phyloP scores from a whole-genome alignment of 2,888 invertebrate species.

The Zygaena filipendulae region DNA sequence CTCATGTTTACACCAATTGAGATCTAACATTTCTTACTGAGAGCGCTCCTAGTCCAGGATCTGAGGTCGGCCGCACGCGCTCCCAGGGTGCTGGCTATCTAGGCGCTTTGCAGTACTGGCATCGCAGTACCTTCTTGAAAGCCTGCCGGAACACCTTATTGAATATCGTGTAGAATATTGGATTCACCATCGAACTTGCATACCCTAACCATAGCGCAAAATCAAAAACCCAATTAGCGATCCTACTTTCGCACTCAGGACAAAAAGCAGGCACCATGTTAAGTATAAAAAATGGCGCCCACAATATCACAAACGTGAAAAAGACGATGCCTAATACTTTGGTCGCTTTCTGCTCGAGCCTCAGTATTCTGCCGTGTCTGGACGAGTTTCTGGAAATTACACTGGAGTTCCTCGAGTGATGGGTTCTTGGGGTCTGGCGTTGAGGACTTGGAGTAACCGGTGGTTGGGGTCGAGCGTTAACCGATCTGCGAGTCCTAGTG shows the following conservation, averaged over 20 bases:
- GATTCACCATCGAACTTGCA: slow-evolving; percentile 94
- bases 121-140: slow-evolving; percentile 86
- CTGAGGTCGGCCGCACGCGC: slow-evolving; percentile 56
- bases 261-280: slow-evolving; percentile 89
- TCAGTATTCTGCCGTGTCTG: slow-evolving; percentile 83
- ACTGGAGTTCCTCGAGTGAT: slow-evolving; percentile 83
- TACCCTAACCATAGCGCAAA: slow-evolving; percentile 94
- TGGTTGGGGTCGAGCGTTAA: slow-evolving; percentile 37
- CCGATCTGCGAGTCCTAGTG: slow-evolving; percentile 43
- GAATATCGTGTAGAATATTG: slow-evolving; percentile 95
- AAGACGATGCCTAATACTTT: slow-evolving; percentile 95
- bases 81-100: slow-evolving; percentile 66
- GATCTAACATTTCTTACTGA: slow-evolving; percentile 55
- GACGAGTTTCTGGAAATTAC: slow-evolving; percentile 85
- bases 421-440: slow-evolving; percentile 71
- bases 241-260: slow-evolving; percentile 78
- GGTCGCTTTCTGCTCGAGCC: slow-evolving; percentile 95
- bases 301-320: slow-evolving; percentile 92
- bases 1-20: slow-evolving; percentile 51
- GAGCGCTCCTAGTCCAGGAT: slow-evolving; percentile 56
- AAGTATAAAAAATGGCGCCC: slow-evolving; percentile 95
- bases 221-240: slow-evolving; percentile 84
- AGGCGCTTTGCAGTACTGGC: slow-evolving; percentile 72
- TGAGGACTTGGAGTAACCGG: slow-evolving; percentile 41
- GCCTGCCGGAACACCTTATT: slow-evolving; percentile 94